A percentile compares a stretch with the other conserved stretches of the same genome.
Conservation (phyloP, 2,113 vertebrate genomes). For the Microtus montanus region DNA sequence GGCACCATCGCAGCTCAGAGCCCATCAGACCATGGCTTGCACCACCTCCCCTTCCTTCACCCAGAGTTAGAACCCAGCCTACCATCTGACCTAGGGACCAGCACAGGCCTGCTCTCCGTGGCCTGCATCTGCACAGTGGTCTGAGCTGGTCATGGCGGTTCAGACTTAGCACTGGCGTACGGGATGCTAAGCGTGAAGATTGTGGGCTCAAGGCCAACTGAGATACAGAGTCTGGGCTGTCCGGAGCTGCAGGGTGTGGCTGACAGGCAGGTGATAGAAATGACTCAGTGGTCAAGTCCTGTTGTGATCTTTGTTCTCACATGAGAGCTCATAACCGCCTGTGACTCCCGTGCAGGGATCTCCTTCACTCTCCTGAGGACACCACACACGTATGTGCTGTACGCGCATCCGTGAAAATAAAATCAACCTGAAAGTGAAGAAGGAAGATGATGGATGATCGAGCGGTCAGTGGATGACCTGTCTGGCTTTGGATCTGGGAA, state of each 20-base stretch:
- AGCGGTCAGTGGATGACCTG: not conserved
- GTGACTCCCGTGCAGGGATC: not conserved
- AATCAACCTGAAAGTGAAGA: not conserved
- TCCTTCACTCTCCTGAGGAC: not conserved
- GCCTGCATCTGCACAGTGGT: too few species aligned
- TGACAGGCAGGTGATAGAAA: not conserved
- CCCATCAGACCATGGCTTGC: not conserved
- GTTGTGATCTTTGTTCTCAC: too few species aligned
- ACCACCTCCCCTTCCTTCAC: not conserved
- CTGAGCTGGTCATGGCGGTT: not conserved
- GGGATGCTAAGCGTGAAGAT: not conserved
- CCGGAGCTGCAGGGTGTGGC: not conserved
- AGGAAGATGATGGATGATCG: not conserved
- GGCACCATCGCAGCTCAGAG: rapidly evolving
- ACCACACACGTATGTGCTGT: not conserved
- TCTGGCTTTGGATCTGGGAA: not conserved
- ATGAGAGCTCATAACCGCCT: not conserved
- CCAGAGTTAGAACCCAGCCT: rapidly evolving
- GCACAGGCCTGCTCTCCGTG: not conserved
- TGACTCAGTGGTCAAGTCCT: not conserved
- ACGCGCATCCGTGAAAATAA: not conserved
- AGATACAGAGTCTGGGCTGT: not conserved
- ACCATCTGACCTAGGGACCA: not conserved
- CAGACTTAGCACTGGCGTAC: not conserved
- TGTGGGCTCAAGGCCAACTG: not conserved